Base-by-base conservation (phyloP, 2,888 invertebrate genomes). In the Melieria picta region DNA sequence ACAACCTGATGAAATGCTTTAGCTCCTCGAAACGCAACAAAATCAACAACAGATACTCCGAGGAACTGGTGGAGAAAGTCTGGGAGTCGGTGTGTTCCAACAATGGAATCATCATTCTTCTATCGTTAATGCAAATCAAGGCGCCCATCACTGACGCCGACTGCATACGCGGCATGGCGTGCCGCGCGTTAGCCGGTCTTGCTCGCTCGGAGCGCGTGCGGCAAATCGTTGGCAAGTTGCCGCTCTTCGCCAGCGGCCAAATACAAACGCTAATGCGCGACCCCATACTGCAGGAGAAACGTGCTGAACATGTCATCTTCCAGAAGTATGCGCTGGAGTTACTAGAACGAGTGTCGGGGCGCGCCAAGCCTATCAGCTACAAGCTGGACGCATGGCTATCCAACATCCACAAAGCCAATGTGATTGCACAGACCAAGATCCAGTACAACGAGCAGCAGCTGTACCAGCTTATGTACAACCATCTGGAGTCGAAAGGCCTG, bases 111-210 rank as follows among this genome's bases (percentile, higher is more conserved):
- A 98, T 99, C 93, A 96, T 96, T 63, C 88, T 98, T 57, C 88
- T 97, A 11, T 94, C 95, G 68, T 89, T 98, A 74, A 93, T 99
- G 92, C 93, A 93, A 88, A 91, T 94, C 11, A 97, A 97, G 88
- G 93, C 94, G 0, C 99, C 99, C 0, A 95, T 98, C 70, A 98
- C 98, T 2, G 98, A 99, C 88, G 99, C 99, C 13, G 99, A 99
- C 87, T 92, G 94, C 55, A 93, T 99, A 79, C 90, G 99, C 65
- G 96, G 96, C 4, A 89, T 98, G 80, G 98, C 99, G 0, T 98
- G 98, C 84, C 90, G 94, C 78, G 97, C 97, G 5, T 88, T 99
- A 61, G 95, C 96, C 47, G 99, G 99, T 0, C 89, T 99, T 48
- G 95, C 98, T 0, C 90, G 98, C n/a, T 96, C 95, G 69, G 95